Percentiles rank a stretch among this genome's conserved stretches.
These are phyloP conservation scores for Mycteria americana DNA, from an alignment of 2,797 vertebrate genomes.

Conservation along the genomic window DNA sequence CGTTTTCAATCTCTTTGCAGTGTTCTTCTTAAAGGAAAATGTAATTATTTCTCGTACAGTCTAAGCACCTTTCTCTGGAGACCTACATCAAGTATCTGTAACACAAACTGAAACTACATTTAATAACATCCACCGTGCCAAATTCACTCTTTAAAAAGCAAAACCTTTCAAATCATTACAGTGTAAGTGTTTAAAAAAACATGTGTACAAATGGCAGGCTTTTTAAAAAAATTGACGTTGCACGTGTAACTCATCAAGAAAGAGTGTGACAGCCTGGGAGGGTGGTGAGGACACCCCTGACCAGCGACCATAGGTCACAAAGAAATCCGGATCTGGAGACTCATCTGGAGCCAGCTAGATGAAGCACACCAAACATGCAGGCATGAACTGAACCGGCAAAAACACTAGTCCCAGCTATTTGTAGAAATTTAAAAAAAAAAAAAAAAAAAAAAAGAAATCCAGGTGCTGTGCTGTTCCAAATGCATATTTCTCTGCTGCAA, in stretches of 20 bases:
- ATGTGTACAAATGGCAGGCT: neutral
- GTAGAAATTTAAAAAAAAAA: neutral
- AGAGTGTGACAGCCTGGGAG: neutral
- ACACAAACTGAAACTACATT: neutral
- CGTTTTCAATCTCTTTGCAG: slow-evolving; percentile 12
- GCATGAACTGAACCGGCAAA: neutral
- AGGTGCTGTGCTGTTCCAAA: neutral
- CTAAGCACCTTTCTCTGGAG: neutral
- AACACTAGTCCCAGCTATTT: neutral
- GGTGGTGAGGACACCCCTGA: neutral
- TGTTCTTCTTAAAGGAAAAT: neutral
- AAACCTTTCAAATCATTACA: neutral
- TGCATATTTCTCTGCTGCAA: neutral
- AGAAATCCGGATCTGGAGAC: neutral
- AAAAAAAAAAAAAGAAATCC: neutral
- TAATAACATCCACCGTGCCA: neutral
- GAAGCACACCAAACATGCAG: neutral
- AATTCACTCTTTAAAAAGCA: neutral
- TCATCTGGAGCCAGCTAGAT: neutral
- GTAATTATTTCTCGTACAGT: slow-evolving; percentile 4
- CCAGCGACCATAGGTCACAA: neutral
- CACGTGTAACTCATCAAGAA: neutral
- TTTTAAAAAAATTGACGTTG: neutral
- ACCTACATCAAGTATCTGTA: neutral
- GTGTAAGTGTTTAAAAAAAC: neutral